phyloP scores from a whole-genome alignment of 2,797 vertebrate species.

The Botia kubotai region DNA sequence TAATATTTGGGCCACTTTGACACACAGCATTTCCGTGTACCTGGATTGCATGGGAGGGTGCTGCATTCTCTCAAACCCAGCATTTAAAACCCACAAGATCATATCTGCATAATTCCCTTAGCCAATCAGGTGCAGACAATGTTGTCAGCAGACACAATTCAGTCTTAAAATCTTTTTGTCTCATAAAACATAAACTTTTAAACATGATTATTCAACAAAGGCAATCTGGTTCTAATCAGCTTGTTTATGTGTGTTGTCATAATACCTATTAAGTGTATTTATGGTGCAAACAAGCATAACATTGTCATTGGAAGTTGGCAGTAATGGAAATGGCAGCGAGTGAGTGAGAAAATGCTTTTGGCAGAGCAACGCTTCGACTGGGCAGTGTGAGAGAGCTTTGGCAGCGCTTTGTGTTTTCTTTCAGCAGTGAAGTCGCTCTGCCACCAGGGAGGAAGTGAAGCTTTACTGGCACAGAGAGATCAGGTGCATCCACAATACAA shows the following conservation, averaged over 20 bases:
- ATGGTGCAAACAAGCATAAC: slow-evolving; percentile 55
- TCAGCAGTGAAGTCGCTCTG: slow-evolving; percentile 41
- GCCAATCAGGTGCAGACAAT: background rate
- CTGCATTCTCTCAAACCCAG: too few species aligned
- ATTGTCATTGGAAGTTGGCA: slow-evolving; percentile 46
- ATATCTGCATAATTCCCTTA: background rate
- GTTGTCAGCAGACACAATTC: background rate
- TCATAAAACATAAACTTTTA: background rate
- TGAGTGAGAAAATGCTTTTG: slow-evolving; percentile 56
- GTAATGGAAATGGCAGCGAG: slow-evolving; percentile 43
- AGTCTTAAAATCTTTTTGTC: background rate
- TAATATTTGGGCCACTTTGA: background rate
- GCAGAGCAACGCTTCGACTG: slow-evolving; percentile 47
- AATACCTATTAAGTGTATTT: slow-evolving; percentile 38
- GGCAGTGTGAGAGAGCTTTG: slow-evolving; percentile 44
- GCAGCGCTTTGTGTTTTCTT: slow-evolving; percentile 41
- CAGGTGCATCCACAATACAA: slow-evolving; percentile 41
- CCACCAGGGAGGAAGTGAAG: slow-evolving; percentile 40
- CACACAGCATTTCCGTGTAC: background rate
- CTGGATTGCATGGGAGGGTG: background rate
- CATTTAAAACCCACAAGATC: background rate
- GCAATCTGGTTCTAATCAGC: slow-evolving; percentile 1
- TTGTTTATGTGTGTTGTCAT: slow-evolving; percentile 48
- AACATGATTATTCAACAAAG: background rate
- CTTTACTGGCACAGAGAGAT: slow-evolving; percentile 53